phyloP scores from a whole-genome alignment of 2,797 vertebrate species.

The Poecilia wingei region DNA sequence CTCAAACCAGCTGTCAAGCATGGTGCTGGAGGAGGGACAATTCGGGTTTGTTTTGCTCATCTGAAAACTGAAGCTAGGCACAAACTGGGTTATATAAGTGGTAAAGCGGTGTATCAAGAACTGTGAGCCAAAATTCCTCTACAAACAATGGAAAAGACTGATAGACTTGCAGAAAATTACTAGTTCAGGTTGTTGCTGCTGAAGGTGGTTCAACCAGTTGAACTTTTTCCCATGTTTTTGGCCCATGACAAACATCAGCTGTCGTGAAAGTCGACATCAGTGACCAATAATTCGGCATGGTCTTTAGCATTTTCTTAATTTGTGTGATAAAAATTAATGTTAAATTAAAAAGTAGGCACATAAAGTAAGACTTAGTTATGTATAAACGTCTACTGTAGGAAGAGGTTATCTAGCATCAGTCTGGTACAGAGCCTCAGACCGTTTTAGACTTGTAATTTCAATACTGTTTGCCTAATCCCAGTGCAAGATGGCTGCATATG shows the following conservation, averaged over 20 bases:
- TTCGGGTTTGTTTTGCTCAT: background rate
- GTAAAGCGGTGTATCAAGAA: background rate
- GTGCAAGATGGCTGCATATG: conserved; percentile 65
- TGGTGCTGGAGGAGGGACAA: background rate
- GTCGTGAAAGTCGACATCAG: conserved; percentile 9
- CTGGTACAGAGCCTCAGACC: conserved; percentile 29
- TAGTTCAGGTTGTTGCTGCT: background rate
- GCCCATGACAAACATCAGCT: background rate
- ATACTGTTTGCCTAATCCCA: conserved; percentile 71
- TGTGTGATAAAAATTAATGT: conserved; percentile 23
- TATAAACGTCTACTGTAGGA: conserved; percentile 33
- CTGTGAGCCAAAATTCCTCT: background rate
- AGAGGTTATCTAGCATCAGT: conserved; percentile 46
- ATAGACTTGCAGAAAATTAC: background rate
- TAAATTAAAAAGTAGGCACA: conserved; percentile 7
- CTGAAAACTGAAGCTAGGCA: no score
- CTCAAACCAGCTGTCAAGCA: background rate
- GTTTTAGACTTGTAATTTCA: conserved; percentile 59
- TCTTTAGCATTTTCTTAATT: conserved; percentile 16
- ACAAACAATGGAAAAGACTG: background rate
- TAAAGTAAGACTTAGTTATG: conserved; percentile 34
- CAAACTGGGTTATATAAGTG: background rate
- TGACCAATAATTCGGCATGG: background rate
- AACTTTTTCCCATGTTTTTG: background rate
- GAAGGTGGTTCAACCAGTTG: background rate